Conservation (phyloP, 2,113 vertebrate genomes). For the Rattus rattus region DNA sequence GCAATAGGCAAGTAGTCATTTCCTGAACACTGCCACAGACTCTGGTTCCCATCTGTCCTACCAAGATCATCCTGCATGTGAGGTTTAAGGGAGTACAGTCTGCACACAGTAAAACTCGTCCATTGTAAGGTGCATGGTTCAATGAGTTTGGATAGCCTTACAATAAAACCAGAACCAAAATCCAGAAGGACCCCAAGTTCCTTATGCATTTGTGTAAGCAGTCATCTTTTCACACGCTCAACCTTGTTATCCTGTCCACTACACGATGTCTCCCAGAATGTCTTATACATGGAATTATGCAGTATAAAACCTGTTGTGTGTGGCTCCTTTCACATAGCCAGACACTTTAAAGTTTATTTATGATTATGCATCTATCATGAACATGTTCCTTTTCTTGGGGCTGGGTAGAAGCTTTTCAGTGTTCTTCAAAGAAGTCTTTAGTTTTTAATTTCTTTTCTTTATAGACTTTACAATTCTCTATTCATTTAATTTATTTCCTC, state of each 20-base stretch:
- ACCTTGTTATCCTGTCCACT: not conserved
- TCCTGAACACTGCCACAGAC: not conserved
- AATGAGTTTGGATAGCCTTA: not conserved
- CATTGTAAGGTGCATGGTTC: not conserved
- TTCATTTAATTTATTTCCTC: not conserved
- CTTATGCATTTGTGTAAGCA: not conserved
- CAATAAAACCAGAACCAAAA: not conserved
- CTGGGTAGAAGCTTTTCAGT: not conserved
- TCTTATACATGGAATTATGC: not conserved
- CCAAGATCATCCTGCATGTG: no score
- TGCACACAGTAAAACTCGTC: not conserved
- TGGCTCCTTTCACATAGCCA: not conserved
- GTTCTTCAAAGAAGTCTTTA: not conserved
- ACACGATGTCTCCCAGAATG: not conserved
- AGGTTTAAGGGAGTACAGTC: not conserved
- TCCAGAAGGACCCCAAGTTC: not conserved
- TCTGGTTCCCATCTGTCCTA: not conserved
- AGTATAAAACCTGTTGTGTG: rapidly evolving
- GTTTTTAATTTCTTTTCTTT: not conserved
- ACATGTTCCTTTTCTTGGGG: not conserved
- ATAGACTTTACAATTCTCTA: not conserved
- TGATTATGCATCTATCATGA: not conserved
- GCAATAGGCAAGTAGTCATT: not conserved
- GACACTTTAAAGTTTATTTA: not conserved
- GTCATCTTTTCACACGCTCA: not conserved